Percentiles rank a stretch among this genome's conserved stretches.
Conservation (phyloP, 2,888 invertebrate genomes). For the Kryphioiulus occultus region DNA sequence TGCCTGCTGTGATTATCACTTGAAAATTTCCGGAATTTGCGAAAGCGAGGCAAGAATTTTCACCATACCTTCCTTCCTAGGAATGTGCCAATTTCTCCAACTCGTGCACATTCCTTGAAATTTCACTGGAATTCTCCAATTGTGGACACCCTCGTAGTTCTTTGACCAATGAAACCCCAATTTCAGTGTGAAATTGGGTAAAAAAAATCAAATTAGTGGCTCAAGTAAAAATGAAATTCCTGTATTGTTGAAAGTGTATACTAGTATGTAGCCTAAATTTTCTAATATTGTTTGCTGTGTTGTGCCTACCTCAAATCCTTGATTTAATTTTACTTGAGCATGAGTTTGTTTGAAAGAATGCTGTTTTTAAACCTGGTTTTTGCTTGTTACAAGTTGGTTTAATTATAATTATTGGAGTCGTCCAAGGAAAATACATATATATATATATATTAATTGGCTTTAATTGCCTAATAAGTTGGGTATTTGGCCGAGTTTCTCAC, state of each 20-base stretch:
- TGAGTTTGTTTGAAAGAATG: too few species aligned
- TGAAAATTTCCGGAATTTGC: not conserved
- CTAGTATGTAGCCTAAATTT: not conserved
- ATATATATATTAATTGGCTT: too few species aligned
- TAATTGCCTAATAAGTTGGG: too few species aligned
- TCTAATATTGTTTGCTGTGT: not conserved
- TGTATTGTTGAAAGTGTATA: not conserved
- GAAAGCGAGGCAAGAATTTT: not conserved
- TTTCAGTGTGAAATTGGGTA: not conserved
- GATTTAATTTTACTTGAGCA: too few species aligned
- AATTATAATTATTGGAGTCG: too few species aligned
- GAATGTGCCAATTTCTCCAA: not conserved
- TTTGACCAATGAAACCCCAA: not conserved
- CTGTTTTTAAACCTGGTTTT: too few species aligned
- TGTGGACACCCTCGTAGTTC: not conserved
- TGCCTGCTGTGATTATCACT: not conserved
- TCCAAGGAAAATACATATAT: too few species aligned
- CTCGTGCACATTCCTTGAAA: not conserved
- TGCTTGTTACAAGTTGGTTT: too few species aligned
- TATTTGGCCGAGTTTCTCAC: too few species aligned
- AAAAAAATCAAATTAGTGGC: conserved; percentile 15
- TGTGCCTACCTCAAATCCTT: too few species aligned
- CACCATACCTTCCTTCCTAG: not conserved
- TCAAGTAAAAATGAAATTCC: not conserved
- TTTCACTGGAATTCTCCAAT: not conserved